Evolutionary conservation across 2,113 vertebrate genomes (phyloP).

Genomic region (Cochlearius cochlearius): DNA sequence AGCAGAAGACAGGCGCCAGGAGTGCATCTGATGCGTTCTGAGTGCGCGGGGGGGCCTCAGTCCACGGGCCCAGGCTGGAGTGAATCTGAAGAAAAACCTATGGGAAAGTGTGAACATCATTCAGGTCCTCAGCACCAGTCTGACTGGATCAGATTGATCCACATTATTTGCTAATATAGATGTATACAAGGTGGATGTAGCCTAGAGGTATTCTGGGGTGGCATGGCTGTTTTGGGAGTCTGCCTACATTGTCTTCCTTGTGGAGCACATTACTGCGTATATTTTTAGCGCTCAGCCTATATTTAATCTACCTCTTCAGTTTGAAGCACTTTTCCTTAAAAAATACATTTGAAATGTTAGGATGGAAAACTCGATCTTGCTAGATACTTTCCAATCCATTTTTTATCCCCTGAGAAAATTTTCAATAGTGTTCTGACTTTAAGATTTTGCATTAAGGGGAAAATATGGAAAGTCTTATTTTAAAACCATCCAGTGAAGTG

Average conservation of each 20-base stretch:
- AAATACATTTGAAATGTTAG: neutral
- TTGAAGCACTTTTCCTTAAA: neutral
- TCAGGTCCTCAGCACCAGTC: neutral
- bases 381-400: neutral
- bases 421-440: neutral
- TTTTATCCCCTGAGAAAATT: constrained; percentile 40
- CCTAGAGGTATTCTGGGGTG: neutral
- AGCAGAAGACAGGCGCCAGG: neutral
- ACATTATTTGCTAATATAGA: neutral
- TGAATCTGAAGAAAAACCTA: neutral
- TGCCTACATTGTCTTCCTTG: neutral
- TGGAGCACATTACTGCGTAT: neutral
- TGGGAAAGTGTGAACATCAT: neutral
- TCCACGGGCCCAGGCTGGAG: neutral
- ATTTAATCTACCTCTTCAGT: neutral
- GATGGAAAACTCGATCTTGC: neutral
- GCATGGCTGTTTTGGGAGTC: neutral
- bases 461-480: neutral
- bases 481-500: neutral
- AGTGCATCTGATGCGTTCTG: rapidly evolving
- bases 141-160: neutral
- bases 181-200: neutral
- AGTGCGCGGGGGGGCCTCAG: neutral
- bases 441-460: neutral
- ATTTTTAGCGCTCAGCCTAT: neutral